phyloP scores from a whole-genome alignment of 2,113 vertebrate genomes.

The Castor canadensis region DNA sequence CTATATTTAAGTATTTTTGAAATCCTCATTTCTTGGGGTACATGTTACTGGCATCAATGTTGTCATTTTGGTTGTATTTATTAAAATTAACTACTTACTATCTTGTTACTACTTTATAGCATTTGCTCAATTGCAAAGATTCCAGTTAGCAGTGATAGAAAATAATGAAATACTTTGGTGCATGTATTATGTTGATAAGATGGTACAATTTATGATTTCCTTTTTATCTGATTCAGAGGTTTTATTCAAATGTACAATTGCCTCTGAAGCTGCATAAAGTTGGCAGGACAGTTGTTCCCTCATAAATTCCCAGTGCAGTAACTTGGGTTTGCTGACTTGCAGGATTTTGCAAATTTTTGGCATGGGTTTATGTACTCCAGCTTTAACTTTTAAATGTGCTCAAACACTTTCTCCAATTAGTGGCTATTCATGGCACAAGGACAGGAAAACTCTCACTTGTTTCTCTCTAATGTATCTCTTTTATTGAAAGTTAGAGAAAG shows the following conservation, averaged over 20 bases:
- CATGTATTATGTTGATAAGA: conserved; percentile 4
- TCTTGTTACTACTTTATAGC: not conserved
- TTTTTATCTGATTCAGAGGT: conserved; percentile 42
- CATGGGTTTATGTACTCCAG: not conserved
- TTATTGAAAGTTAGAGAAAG: not conserved
- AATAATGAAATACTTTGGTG: conserved; percentile 24
- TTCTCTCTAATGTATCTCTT: not conserved
- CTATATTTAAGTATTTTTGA: not conserved
- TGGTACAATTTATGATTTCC: not conserved
- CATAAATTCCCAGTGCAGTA: not conserved
- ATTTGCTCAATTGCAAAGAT: conserved; percentile 9
- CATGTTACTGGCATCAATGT: not conserved
- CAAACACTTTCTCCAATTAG: conserved; percentile 15
- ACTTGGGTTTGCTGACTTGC: conserved; percentile 33
- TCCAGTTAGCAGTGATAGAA: not conserved
- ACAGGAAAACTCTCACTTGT: not conserved
- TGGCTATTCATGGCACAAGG: not conserved
- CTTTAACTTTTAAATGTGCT: conserved; percentile 47
- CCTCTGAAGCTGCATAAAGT: not conserved
- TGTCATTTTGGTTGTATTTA: not conserved
- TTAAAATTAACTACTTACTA: conserved; percentile 38
- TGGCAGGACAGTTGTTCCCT: not conserved
- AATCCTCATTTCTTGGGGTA: conserved; percentile 5
- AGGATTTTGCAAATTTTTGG: conserved; percentile 31
- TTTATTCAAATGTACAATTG: conserved; percentile 41